Evolutionary conservation across 2,113 vertebrate genomes (phyloP).

Genomic region (Haemorhous mexicanus): DNA sequence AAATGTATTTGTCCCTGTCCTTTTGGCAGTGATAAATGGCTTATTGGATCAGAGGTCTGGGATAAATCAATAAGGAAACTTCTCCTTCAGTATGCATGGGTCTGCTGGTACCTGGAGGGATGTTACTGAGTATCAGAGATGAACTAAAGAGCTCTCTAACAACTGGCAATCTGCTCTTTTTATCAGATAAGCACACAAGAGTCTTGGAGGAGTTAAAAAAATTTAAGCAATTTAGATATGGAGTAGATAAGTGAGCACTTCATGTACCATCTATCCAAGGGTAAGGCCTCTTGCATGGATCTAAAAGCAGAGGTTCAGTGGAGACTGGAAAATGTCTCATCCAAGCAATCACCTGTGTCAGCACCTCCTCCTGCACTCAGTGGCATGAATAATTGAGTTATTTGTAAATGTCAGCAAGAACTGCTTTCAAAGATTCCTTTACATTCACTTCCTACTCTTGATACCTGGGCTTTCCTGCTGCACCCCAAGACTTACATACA

Average conservation of each 20-base stretch:
- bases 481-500: accelerated
- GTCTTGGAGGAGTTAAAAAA: not conserved
- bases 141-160: not conserved
- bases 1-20: not conserved
- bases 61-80: slow-evolving; percentile 5
- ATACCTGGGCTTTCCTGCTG: not conserved
- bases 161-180: not conserved
- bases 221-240: not conserved
- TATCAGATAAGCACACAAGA: not conserved
- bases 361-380: not conserved
- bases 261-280: not conserved
- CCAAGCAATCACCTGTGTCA: not conserved
- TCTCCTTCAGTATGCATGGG: not conserved
- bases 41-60: not conserved
- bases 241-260: not conserved
- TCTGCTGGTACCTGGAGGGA: not conserved
- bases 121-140: not conserved
- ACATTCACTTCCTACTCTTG: not conserved
- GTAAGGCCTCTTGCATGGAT: not conserved
- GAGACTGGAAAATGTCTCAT: not conserved
- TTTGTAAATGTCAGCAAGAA: not conserved
- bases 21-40: not conserved
- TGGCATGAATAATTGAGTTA: not conserved
- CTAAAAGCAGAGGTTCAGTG: not conserved
- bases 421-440: not conserved